Evolutionary conservation across 2,888 invertebrate species (phyloP), one percentile per base, ranked within the genome.

Genomic region (Drosophila imparisetae): DNA sequence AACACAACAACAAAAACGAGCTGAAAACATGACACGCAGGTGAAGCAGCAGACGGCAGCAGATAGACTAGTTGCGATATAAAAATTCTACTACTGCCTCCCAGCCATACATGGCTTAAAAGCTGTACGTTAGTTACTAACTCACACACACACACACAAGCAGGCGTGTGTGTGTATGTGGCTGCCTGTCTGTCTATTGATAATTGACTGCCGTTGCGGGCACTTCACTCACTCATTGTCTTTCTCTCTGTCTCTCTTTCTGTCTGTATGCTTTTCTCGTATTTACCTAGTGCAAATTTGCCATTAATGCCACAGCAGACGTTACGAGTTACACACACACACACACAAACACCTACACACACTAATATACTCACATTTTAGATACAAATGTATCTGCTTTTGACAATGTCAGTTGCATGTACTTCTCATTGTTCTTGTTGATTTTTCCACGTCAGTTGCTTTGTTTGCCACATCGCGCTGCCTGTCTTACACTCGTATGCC

Each of bases 201-300:
- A 86, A 90, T 86, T 86, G 90, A 84, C 87, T 87, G 76, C 75
- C 80, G 78, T 78, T 72, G 69, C 67, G 62, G 45, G 66, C 72
- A 80, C 83, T 83, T 83, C 72, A 75, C 83, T 80, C 80, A 70
- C 69, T 67, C 72, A 66, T 49, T 64, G 52, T 59, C 55, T 40
- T 34, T 38, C 61, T 38, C 24, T 38, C 52, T 58, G 24, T 59
- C 64, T 50, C 13, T 10, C 66, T 24, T 24, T 21, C 45, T 72
- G 21, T 52, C 53, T 27, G 32, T 60, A 24, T 45, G 15, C 52
- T 45, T 59, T 73, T 67, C 72, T 65, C 66, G 67, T 89, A 89
- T 86, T 87, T 90, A 74, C 83, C 82, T 77, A 76, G 89, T 86
- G 88, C 90, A 89, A 90, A 90, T 86, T 86, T 86, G 89, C 90